Percentiles rank a stretch among this genome's conserved stretches.
phyloP scores from a whole-genome alignment of 2,888 invertebrate species.

The Petrophora chlorosata region DNA sequence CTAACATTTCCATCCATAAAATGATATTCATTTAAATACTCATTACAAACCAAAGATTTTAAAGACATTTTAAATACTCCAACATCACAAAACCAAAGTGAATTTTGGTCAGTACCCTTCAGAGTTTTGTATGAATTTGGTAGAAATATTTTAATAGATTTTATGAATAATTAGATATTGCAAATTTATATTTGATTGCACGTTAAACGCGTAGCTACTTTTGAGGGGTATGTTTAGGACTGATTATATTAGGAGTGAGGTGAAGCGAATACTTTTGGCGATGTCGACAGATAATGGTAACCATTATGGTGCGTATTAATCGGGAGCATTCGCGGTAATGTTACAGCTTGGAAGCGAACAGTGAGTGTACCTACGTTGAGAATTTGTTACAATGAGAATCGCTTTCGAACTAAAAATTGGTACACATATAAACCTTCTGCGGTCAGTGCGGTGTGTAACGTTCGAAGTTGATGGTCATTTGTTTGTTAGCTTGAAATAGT shows the following conservation, averaged over 20 bases:
- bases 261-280: slow-evolving; percentile 10
- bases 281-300: slow-evolving; percentile 10
- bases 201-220: slow-evolving; percentile 20
- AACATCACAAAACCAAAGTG: slow-evolving; percentile 11
- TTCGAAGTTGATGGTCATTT: too few species aligned
- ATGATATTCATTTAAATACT: slow-evolving; percentile 7
- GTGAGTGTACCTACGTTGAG: too few species aligned
- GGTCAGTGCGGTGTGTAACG: too few species aligned
- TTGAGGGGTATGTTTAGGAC: slow-evolving; percentile 29
- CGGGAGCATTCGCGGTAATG: too few species aligned
- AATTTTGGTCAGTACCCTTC: not conserved
- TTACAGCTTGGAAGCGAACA: too few species aligned
- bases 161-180: slow-evolving; percentile 12
- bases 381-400: too few species aligned
- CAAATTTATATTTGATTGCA: slow-evolving; percentile 23
- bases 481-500: too few species aligned
- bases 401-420: too few species aligned
- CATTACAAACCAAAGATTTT: slow-evolving; percentile 6
- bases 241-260: slow-evolving; percentile 27
- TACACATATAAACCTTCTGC: too few species aligned
- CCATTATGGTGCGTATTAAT: not conserved
- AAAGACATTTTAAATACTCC: not conserved
- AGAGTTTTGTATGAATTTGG: not conserved
- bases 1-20: slow-evolving; percentile 14
- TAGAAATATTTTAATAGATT: slow-evolving; percentile 1